Percentiles rank a stretch among this genome's conserved stretches.
These are phyloP conservation scores for Channa maculata DNA, from an alignment of 2,113 vertebrate species.

Conservation along the genomic window DNA sequence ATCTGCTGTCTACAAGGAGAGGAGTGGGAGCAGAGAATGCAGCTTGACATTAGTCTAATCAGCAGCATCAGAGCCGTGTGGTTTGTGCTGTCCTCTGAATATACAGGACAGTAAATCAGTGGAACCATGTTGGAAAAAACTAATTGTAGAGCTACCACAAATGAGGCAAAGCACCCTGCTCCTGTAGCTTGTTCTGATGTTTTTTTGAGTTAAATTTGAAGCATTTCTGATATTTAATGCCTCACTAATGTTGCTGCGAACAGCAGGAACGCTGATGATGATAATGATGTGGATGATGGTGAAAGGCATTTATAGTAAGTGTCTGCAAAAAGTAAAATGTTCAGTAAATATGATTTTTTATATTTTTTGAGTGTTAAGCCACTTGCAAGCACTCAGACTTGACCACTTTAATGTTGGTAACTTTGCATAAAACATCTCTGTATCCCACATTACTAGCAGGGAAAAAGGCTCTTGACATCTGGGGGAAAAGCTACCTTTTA, in stretches of 20 bases:
- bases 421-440: constrained; percentile 15
- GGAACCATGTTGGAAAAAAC: constrained; percentile 4
- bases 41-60: constrained; percentile 55
- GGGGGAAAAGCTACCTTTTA: constrained; percentile 48
- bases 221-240: not conserved
- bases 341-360: not conserved
- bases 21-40: constrained; percentile 17
- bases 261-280: constrained; percentile 18
- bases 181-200: constrained; percentile 9
- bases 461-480: constrained; percentile 13
- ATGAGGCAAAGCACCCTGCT: constrained; percentile 17
- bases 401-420: constrained; percentile 2
- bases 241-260: constrained; percentile 22
- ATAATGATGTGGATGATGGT: constrained; percentile 12
- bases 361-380: not conserved
- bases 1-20: constrained; percentile 60
- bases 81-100: constrained; percentile 27
- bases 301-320: not conserved
- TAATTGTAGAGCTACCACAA: not conserved
- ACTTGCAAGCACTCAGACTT: not conserved
- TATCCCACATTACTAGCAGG: not conserved
- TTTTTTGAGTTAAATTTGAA: constrained; percentile 1
- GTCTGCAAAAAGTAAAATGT: not conserved
- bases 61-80: constrained; percentile 29
- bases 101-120: not conserved